Base-by-base conservation (phyloP, 2,888 invertebrate species). In the Lasioglossum figueresi region DNA sequence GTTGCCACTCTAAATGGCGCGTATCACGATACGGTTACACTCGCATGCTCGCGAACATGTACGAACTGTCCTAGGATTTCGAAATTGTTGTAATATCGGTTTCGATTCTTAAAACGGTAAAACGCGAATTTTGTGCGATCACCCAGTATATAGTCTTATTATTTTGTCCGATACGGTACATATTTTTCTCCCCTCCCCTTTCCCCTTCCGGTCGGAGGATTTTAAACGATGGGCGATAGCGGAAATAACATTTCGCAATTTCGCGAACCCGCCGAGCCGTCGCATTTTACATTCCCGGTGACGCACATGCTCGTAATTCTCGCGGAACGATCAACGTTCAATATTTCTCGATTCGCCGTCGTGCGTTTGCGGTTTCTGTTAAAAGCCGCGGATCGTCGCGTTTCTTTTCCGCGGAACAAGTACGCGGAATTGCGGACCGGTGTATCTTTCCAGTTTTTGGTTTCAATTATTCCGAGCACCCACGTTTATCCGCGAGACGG, bases 1-100 rank as follows among this genome's bases (percentile, higher is more conserved):
- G 27, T 16, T 56, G 43, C 19, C 34, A 27, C 63, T 73, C 56
- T 66, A 76, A 81, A 83, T 59, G n/a, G 5, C 16, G 37, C 16
- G 23, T 45, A 72, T 34, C 72, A 4, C 48, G 45, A 23, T 8
- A 31, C 71, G 66, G 3, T 19, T 63, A 10, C 52, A 8, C 23
- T 52, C 34, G 19, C 63, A 31, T 34, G 63, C 31, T 16, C 48
- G 48, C 48, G 48, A 19, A 48, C 48, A 19, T 48, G 52, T 52
- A 52, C 23, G 3, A 52, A 23, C 23, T 23, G 52, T 52, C 48
- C 48, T 8, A 23, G 23, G 2, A 8, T 8, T 48, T 48, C 23
- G 23, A 48, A 8, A 52, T 52, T 8, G 19, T 48, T 48, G 2
- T 48, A 23, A 48, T 23, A 19, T 23, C 6, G 8, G 48, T 48